Evolutionary conservation across 1,140 invertebrate species (phyloP).

Genomic region (Drosophila ercepeae): DNA sequence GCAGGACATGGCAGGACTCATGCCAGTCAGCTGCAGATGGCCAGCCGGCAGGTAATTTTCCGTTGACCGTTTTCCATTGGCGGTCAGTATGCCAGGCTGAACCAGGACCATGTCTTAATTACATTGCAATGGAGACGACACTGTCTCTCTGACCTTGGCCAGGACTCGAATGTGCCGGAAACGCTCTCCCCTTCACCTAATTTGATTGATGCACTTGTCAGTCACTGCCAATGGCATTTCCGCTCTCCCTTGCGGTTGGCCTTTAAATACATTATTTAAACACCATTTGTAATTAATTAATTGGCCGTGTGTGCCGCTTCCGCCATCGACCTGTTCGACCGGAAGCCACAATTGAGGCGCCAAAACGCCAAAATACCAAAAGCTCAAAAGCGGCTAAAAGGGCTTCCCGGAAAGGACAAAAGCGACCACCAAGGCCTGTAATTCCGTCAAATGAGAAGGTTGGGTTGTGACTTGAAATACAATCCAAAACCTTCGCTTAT

Average conservation of each 20-base stretch:
- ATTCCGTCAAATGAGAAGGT: too few relatives aligned
- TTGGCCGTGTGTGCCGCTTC: constrained; percentile 2
- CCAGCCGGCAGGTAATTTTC: constrained; percentile 4
- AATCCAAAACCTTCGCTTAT: too few relatives aligned
- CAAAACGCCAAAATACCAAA: constrained; percentile 9
- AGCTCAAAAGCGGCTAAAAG: not conserved
- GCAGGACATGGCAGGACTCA: not conserved
- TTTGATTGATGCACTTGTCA: constrained; percentile 38
- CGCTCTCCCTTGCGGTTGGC: not conserved
- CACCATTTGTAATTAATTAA: constrained; percentile 32
- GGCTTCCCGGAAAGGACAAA: not conserved
- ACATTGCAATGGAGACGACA: constrained; percentile 9
- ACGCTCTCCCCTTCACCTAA: not conserved
- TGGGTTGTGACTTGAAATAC: too few relatives aligned
- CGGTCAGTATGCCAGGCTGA: not conserved
- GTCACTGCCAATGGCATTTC: not conserved
- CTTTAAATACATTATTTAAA: constrained; percentile 22
- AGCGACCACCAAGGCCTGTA: not conserved
- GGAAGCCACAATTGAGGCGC: constrained; percentile 8
- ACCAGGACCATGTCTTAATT: constrained; percentile 17
- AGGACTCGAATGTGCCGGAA: constrained; percentile 8
- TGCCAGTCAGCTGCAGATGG: not conserved
- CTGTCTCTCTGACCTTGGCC: not conserved
- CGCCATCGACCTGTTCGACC: constrained; percentile 8
- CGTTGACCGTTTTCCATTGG: not conserved